Conservation (phyloP, 2,113 vertebrate genomes). For the Ciconia stormi region DNA sequence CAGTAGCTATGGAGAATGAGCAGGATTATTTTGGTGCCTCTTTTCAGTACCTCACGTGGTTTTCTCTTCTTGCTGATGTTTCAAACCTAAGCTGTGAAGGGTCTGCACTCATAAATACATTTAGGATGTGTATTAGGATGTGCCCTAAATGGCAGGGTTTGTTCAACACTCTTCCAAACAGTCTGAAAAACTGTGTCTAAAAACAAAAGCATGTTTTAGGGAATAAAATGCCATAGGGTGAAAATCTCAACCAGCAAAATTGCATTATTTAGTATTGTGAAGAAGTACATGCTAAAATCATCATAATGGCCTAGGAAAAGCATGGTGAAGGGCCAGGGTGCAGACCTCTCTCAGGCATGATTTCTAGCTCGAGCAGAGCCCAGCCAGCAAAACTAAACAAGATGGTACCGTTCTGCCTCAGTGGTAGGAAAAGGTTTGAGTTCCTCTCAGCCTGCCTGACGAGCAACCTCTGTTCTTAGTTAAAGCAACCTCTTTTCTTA, state of each 20-base stretch:
- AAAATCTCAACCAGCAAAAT: background rate
- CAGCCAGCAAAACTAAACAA: background rate
- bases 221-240: background rate
- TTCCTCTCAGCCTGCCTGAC: background rate
- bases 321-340: background rate
- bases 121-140: background rate
- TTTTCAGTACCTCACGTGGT: background rate
- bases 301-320: background rate
- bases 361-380: background rate
- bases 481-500: background rate
- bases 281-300: background rate
- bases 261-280: background rate
- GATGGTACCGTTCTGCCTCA: background rate
- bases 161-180: background rate
- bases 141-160: background rate
- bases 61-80: background rate
- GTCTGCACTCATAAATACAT: background rate
- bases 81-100: background rate
- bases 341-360: background rate
- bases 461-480: background rate
- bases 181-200: background rate
- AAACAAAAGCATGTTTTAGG: background rate
- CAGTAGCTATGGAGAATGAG: background rate
- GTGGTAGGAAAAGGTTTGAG: background rate
- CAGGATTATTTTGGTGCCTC: background rate